Percentiles rank a stretch among this genome's conserved stretches.
Conservation (phyloP, 2,888 invertebrate genomes). For the Tetanocera ferruginea region DNA sequence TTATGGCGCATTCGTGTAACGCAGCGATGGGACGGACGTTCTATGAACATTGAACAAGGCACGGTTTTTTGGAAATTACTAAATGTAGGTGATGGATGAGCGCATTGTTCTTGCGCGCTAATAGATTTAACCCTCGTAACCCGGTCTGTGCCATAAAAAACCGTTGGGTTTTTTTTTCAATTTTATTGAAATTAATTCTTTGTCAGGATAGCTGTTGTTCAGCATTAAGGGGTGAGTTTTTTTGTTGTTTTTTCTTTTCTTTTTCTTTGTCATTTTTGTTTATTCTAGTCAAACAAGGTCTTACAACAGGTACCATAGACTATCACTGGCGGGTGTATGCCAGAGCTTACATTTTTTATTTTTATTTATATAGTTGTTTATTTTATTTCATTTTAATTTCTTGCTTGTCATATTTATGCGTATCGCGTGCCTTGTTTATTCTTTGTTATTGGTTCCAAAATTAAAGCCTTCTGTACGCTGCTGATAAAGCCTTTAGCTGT, state of each 20-base stretch:
- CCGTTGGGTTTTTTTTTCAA: neutral
- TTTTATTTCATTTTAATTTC: neutral
- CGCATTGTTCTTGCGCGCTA: neutral
- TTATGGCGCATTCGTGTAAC: neutral
- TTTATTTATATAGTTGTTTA: neutral
- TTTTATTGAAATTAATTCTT: neutral
- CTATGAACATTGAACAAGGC: too few relatives aligned
- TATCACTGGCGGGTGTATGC: neutral
- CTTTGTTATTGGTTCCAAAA: neutral
- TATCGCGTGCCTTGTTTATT: constrained; percentile 17
- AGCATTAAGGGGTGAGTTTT: neutral
- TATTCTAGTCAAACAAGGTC: neutral
- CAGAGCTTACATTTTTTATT: neutral
- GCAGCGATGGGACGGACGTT: neutral
- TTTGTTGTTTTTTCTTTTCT: neutral
- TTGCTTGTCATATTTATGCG: neutral
- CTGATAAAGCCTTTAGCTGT: constrained; percentile 13
- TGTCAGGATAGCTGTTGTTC: neutral
- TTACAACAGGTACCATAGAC: neutral
- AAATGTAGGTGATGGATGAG: constrained; percentile 21
- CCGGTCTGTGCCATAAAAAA: neutral
- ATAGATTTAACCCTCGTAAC: constrained; percentile 25
- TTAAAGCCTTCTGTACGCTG: constrained; percentile 1
- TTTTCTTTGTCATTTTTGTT: neutral
- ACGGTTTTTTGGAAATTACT: constrained; percentile 5